phyloP scores from a whole-genome alignment of 1,140 invertebrate genomes.

The Ridgeia piscesae region DNA sequence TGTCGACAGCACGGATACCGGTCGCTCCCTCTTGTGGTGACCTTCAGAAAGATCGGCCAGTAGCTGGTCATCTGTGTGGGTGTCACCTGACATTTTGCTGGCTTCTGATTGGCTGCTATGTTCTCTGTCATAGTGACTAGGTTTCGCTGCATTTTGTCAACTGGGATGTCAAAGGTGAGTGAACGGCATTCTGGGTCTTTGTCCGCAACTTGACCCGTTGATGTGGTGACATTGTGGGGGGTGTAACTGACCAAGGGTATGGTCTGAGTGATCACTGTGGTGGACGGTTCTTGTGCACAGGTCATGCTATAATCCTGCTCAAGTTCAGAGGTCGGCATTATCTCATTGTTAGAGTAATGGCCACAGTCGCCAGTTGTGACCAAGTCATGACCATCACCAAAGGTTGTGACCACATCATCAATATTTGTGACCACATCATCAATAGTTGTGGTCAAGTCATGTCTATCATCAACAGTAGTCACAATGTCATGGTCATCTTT shows the following conservation, averaged over 20 bases:
- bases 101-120: not conserved
- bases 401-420: not conserved
- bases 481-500: not conserved
- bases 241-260: not conserved
- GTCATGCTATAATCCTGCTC: not conserved
- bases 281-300: not conserved
- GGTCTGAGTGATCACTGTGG: not conserved
- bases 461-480: not conserved
- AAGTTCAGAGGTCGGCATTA: not conserved
- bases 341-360: not conserved
- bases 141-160: not conserved
- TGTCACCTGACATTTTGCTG: constrained; percentile 12
- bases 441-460: too few relatives aligned
- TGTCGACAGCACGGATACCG: constrained; percentile 19
- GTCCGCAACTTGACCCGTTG: not conserved
- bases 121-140: not conserved
- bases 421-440: too few relatives aligned
- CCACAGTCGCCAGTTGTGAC: not conserved
- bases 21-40: constrained; percentile 16
- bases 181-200: not conserved
- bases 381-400: not conserved
- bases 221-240: not conserved
- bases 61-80: constrained; percentile 2
- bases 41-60: constrained; percentile 8
- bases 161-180: not conserved